Conservation (phyloP, 2,113 vertebrate genomes). For the Saccopteryx bilineata region DNA sequence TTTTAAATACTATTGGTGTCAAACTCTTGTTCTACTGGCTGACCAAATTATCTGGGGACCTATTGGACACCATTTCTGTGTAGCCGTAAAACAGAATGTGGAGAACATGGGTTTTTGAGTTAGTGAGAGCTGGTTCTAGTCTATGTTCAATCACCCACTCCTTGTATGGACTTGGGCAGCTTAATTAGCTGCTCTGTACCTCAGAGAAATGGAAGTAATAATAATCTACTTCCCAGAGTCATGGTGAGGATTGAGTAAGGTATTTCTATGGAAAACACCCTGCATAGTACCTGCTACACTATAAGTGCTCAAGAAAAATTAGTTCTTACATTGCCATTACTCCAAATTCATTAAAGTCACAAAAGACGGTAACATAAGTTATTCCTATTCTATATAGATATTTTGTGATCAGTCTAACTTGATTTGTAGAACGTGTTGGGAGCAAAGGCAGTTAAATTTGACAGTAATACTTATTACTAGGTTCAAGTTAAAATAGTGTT, state of each 20-base stretch:
- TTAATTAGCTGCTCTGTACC: background rate
- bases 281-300: too few relatives aligned
- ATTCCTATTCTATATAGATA: background rate
- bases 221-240: background rate
- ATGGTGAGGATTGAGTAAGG: background rate
- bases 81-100: background rate
- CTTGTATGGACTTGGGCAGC: background rate
- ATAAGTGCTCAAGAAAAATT: background rate
- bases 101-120: background rate
- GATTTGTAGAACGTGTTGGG: background rate
- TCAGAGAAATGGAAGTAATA: background rate
- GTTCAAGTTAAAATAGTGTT: slow-evolving; percentile 36
- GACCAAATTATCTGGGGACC: background rate
- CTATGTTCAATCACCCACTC: background rate
- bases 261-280: background rate
- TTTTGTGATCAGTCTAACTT: background rate
- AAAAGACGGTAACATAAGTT: background rate
- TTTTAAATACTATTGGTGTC: background rate
- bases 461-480: background rate
- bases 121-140: background rate
- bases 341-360: background rate
- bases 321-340: background rate
- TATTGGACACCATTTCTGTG: background rate
- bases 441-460: background rate
- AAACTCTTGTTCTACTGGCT: background rate